Conservation (phyloP, 2,113 vertebrate genomes). For the Pterophyllum scalare region DNA sequence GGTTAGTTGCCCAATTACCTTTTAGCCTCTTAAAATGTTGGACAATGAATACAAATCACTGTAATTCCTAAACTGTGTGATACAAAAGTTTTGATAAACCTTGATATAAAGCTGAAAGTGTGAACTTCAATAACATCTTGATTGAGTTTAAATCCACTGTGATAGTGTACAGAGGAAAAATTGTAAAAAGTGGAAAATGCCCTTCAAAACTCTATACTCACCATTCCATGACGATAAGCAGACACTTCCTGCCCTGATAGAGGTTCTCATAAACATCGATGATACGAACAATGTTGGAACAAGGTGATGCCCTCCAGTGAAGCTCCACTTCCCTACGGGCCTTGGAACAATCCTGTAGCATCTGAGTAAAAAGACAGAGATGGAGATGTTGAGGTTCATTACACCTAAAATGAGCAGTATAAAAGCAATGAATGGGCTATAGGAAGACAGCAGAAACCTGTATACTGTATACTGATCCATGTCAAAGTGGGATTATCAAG, state of each 20-base stretch:
- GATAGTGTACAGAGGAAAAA: background rate
- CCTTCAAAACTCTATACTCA: conserved; percentile 63
- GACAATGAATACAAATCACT: background rate
- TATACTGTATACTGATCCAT: background rate
- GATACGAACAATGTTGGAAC: conserved; percentile 93
- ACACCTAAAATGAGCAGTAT: background rate
- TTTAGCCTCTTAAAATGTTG: background rate
- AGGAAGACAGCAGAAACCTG: background rate
- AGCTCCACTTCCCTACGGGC: conserved; percentile 95
- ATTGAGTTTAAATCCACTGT: background rate
- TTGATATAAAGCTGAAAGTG: too few species aligned
- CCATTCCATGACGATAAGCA: conserved; percentile 99
- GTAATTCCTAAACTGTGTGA: background rate
- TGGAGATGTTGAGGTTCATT: background rate
- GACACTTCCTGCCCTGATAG: conserved; percentile 91
- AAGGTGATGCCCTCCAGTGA: conserved; percentile 95
- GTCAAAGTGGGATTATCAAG: background rate
- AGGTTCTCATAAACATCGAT: conserved; percentile 98
- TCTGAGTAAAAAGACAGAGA: conserved; percentile 76
- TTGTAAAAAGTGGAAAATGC: background rate
- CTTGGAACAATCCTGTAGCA: conserved; percentile 96
- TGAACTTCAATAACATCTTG: background rate
- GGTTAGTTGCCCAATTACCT: background rate
- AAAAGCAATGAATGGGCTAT: background rate
- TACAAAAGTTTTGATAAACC: too few species aligned